A percentile compares a stretch with the other conserved stretches of the same genome.
phyloP scores from a whole-genome alignment of 2,113 vertebrate species.

The Pachypanchax playfairii region DNA sequence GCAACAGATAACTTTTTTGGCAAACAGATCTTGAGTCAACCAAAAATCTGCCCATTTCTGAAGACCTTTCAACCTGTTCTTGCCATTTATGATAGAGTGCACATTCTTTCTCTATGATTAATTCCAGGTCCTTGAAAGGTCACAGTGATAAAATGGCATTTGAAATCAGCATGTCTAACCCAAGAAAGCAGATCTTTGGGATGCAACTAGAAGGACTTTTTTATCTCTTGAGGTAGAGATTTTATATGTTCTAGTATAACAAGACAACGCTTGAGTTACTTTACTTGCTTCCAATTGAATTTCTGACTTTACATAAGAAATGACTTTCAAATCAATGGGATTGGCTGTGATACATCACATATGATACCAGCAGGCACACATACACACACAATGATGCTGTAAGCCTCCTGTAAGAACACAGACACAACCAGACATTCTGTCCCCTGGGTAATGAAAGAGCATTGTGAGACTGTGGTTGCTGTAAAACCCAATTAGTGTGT shows the following conservation, averaged over 20 bases:
- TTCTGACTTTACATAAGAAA: constrained; percentile 33
- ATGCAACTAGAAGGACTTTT: constrained; percentile 46
- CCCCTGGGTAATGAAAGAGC: constrained; percentile 76
- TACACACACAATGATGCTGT: constrained; percentile 20
- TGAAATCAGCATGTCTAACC: constrained; percentile 63
- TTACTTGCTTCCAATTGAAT: constrained; percentile 33
- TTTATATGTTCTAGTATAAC: constrained; percentile 16
- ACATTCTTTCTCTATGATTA: constrained; percentile 61
- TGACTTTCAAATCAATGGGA: constrained; percentile 36
- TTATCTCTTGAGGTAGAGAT: constrained; percentile 18
- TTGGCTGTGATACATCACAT: constrained; percentile 36
- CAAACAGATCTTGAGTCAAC: constrained; percentile 1
- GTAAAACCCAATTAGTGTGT: constrained; percentile 79
- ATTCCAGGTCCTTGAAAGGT: constrained; percentile 73
- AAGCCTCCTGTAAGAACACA: constrained; percentile 49
- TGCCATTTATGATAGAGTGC: constrained; percentile 62
- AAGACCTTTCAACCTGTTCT: constrained; percentile 38
- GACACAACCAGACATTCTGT: constrained; percentile 57
- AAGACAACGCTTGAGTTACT: constrained; percentile 41
- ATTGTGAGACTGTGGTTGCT: constrained; percentile 66
- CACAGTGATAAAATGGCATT: constrained; percentile 71
- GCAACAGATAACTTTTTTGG: background rate
- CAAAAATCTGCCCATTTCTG: constrained; percentile 16
- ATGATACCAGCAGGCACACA: constrained; percentile 23
- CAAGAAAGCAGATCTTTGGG: constrained; percentile 41